Conservation (phyloP, 1,140 invertebrate species). For the Zaprionus tsacasi region DNA sequence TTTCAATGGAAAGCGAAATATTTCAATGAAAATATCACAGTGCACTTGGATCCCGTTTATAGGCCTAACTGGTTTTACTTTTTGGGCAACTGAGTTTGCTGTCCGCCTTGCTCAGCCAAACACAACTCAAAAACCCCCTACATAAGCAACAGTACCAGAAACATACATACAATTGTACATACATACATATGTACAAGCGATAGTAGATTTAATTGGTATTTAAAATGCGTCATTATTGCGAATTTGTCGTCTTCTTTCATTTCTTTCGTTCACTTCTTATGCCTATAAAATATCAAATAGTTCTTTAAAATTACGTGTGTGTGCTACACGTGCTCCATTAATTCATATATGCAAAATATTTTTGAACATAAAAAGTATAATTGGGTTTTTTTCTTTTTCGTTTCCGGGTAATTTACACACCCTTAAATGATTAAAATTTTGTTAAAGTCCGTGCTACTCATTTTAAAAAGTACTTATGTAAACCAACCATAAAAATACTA, state of each 20-base stretch:
- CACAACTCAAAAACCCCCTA: slow-evolving; percentile 39
- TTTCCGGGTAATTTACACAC: neutral
- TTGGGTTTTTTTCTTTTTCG: slow-evolving; percentile 24
- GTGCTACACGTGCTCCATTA: neutral
- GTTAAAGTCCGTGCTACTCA: too few species aligned
- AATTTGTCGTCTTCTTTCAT: too few species aligned
- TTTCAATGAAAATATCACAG: slow-evolving; percentile 42
- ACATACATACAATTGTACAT: neutral
- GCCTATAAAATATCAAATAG: neutral
- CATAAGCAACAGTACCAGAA: slow-evolving; percentile 62
- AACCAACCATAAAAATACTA: too few species aligned
- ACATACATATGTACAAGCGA: too few species aligned
- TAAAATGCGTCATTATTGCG: too few species aligned
- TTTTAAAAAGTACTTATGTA: too few species aligned
- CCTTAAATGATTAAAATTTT: too few species aligned
- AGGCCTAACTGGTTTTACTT: slow-evolving; percentile 52
- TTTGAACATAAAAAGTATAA: too few species aligned
- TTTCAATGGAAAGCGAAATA: slow-evolving; percentile 54
- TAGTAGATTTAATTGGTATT: too few species aligned
- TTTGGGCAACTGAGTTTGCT: slow-evolving; percentile 46
- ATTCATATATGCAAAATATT: too few species aligned
- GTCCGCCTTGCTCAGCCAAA: too few species aligned
- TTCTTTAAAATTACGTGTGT: neutral
- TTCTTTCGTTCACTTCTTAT: too few species aligned
- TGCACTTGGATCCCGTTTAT: slow-evolving; percentile 42